phyloP scores from a whole-genome alignment of 2,797 vertebrate species.

The Mormyrus proboscirostris region DNA sequence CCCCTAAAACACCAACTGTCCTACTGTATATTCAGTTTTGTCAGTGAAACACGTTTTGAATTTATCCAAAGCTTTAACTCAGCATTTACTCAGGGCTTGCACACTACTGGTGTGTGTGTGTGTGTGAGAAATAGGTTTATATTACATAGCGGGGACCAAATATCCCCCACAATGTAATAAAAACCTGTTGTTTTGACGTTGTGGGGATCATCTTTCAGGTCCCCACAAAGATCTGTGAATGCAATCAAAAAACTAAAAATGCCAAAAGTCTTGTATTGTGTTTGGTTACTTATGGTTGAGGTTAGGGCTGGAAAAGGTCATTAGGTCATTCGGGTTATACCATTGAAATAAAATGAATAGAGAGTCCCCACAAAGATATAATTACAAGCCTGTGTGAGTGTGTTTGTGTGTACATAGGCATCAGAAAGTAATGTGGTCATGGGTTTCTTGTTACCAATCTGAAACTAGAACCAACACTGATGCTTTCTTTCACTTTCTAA shows the following conservation, averaged over 20 bases:
- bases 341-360: not conserved
- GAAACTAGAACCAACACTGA: not conserved
- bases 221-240: not conserved
- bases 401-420: not conserved
- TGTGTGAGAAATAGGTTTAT: not conserved
- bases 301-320: not conserved
- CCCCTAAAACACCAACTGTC: not conserved
- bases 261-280: not conserved
- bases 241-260: not conserved
- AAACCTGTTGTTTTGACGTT: not conserved
- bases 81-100: not conserved
- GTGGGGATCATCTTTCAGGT: not conserved
- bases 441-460: not conserved
- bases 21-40: not conserved
- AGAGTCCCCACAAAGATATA: not conserved
- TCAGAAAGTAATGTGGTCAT: not conserved
- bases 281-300: not conserved
- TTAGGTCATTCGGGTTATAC: not conserved
- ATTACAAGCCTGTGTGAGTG: not conserved
- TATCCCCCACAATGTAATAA: not conserved
- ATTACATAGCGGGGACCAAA: not conserved
- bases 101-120: not conserved
- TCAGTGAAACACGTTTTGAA: not conserved
- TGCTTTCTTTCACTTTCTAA: not conserved
- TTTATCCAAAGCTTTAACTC: not conserved